A percentile compares a stretch with the other conserved stretches of the same genome.
Conservation (phyloP, 30 jellyfish, hydroid and myxozoan species). For the Catostylus mosaicus region DNA sequence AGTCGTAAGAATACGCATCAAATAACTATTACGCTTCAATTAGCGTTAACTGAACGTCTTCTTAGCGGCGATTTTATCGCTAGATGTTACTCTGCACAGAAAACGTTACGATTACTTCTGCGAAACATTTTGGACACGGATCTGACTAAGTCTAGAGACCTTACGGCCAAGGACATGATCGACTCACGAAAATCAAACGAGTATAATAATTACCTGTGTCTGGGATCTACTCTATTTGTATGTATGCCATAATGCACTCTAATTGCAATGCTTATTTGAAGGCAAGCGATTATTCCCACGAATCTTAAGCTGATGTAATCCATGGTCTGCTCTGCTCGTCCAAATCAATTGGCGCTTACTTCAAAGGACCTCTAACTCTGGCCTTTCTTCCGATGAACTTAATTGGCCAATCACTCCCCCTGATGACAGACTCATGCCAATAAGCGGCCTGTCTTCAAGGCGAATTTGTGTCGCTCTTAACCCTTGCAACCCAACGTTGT, state of each 20-base stretch:
- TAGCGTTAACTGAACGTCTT: too few species aligned
- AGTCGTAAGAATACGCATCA: too few species aligned
- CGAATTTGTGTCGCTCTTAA: background rate
- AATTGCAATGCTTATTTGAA: conserved; percentile 22
- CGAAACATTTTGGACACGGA: too few species aligned
- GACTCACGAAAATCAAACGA: too few species aligned
- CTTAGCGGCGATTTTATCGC: too few species aligned
- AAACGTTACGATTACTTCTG: too few species aligned
- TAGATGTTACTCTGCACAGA: too few species aligned
- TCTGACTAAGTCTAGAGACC: too few species aligned
- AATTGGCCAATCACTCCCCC: conserved; percentile 57
- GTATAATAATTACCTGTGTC: conserved; percentile 30
- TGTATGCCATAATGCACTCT: conserved; percentile 59
- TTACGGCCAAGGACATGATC: too few species aligned
- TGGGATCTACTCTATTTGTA: conserved; percentile 39
- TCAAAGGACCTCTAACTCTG: conserved; percentile 22
- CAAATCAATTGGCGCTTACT: conserved; percentile 22
- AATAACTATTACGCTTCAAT: too few species aligned
- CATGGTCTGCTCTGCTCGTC: conserved; percentile 12
- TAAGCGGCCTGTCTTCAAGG: background rate
- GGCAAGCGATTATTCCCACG: conserved; percentile 11
- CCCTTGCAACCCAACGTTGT: background rate
- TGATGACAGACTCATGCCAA: conserved; percentile 54
- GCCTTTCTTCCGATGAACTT: conserved; percentile 14
- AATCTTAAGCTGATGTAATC: conserved; percentile 4